These are phyloP conservation scores for Thripadectes ignobilis DNA, from an alignment of 2,797 vertebrate species.

Conservation along the genomic window DNA sequence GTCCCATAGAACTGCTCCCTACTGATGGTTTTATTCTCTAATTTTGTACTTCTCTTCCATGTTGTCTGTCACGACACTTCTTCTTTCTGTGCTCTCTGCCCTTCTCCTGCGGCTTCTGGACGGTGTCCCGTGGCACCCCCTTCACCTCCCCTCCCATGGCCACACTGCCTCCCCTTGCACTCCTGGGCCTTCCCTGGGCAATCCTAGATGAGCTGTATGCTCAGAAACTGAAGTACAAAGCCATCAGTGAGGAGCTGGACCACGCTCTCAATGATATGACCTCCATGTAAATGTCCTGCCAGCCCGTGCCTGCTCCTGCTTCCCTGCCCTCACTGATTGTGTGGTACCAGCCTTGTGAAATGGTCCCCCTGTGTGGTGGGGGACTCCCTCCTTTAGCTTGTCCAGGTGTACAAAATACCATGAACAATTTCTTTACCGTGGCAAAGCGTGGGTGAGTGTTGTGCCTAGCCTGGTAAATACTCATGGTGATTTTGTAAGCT, in stretches of 20 bases:
- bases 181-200: constrained; percentile 60
- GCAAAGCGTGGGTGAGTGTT: constrained; percentile 45
- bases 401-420: constrained; percentile 65
- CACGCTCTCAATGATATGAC: constrained; percentile 99
- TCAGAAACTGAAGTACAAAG: constrained; percentile 99
- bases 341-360: neutral
- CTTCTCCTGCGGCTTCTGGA: constrained; percentile 61
- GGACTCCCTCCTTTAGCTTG: neutral
- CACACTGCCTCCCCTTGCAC: constrained; percentile 68
- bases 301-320: constrained; percentile 62
- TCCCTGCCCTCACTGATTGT: constrained; percentile 39
- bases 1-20: neutral
- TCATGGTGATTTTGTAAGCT: constrained; percentile 55
- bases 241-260: constrained; percentile 99
- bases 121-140: constrained; percentile 38
- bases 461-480: constrained; percentile 51
- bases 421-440: constrained; percentile 53
- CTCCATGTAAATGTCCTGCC: constrained; percentile 92
- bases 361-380: neutral
- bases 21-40: constrained; percentile 31
- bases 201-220: constrained; percentile 95
- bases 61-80: constrained; percentile 47
- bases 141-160: constrained; percentile 55
- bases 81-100: constrained; percentile 36
- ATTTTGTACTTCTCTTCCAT: constrained; percentile 57